Evolutionary conservation across 1,140 invertebrate genomes (phyloP).

Genomic region (Drosophila guanche): DNA sequence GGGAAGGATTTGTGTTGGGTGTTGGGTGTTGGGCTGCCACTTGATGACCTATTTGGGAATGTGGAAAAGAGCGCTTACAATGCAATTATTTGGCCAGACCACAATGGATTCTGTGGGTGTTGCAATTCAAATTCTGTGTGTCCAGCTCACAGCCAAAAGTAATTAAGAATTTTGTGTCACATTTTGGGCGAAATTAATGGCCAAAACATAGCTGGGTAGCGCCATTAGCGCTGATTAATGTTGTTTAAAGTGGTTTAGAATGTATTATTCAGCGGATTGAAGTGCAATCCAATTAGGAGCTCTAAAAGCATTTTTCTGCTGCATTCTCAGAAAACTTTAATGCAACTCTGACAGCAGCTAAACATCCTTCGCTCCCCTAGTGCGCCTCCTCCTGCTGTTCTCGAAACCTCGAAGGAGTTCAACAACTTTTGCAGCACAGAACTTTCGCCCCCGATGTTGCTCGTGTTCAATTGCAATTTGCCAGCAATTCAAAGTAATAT

Average conservation of each 20-base stretch:
- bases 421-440: constrained; percentile 21
- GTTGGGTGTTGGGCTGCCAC: constrained; percentile 9
- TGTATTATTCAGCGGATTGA: too few relatives aligned
- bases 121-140: too few relatives aligned
- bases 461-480: constrained; percentile 41
- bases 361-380: background rate
- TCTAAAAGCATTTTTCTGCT: too few relatives aligned
- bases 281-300: too few relatives aligned
- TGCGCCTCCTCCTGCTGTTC: background rate
- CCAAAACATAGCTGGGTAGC: too few relatives aligned
- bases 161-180: background rate
- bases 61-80: constrained; percentile 25
- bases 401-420: constrained; percentile 16
- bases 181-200: background rate
- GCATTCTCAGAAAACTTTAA: constrained; percentile 6
- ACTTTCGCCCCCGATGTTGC: too few relatives aligned
- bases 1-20: background rate
- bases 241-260: too few relatives aligned
- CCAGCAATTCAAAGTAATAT: constrained; percentile 38
- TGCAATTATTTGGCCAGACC: constrained; percentile 39
- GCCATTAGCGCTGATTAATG: too few relatives aligned
- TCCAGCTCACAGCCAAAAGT: background rate
- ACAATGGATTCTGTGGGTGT: constrained; percentile 16
- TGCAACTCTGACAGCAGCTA: constrained; percentile 1
- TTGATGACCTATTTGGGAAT: constrained; percentile 50